Base-by-base conservation (phyloP, 1,140 invertebrate genomes). In the Aphelinus atriplicis region DNA sequence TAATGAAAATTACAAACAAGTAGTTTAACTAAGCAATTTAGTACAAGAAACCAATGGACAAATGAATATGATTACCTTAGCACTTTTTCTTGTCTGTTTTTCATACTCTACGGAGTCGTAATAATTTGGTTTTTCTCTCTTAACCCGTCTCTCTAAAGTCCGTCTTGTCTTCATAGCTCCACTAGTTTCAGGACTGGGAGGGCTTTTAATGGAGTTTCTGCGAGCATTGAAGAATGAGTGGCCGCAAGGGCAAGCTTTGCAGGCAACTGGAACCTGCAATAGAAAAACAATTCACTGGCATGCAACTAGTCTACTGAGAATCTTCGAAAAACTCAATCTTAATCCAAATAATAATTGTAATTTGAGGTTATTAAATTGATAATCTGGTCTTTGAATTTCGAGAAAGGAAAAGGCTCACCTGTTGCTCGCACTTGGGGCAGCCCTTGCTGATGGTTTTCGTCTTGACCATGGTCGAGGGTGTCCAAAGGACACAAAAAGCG, bases 61-160 rank as follows among this genome's bases (percentile, higher is more conserved):
- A 26, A 26, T 26, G 94, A 95, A 89, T 95, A 93, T 51, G 93
- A 93, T 81, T 94, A 87, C 84, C 79, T 87, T 86, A 3, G 86
- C 82, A 82, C 80, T 86, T 83, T 88, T 92, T 82, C 91, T 90
- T 48, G 91, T 90, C 81, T 93, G 91, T 94, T 72, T 93, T 76
- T 93, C 92, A 89, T 92, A 92, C 88, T 95, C 93, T 78, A 94
- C 89, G 6, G 93, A 91, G 89, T 95, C 94, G 79, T 95, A 95
- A 87, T 94, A 95, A 89, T 95, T 93, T 51, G 93, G 93, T 81
- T 94, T 94, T 72, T 93, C 92, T 69, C 94, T 85, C 80, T 94
- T 91, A n/a, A 95, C 92, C 71, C 94, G 85, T 79, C 93, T 93
- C 0, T 92, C 67, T 94, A n/a, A 70, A 73, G 94, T 95, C 73